Evolutionary conservation across 2,888 invertebrate species (phyloP), one percentile per base, ranked within the genome.

Genomic region (Acleris emargana): DNA sequence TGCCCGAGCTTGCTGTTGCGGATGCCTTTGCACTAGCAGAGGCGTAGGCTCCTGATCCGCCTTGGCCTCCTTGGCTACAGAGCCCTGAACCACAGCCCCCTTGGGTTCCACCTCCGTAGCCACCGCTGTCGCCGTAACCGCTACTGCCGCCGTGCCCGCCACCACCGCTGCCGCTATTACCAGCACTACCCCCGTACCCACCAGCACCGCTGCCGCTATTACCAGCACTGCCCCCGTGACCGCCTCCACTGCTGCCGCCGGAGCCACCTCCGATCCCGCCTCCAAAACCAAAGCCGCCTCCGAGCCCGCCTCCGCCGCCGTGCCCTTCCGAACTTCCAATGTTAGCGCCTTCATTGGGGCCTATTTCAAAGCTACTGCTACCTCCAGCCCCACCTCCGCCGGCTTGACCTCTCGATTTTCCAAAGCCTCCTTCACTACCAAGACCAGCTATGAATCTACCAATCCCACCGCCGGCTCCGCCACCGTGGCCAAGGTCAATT

Each of bases 11-110:
- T 1, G 87, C 81, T 3, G 80, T 78, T 0, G 84, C 85, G 11
- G 84, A 80, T 2, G 85, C 87, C 5, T 80, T 76, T 2, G 88
- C 89, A 45, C 77, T 86, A n/a, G 87, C 84, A 0, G 84, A 81
- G 0, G 83, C 59, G 22, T 51, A 50, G 9, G 54, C 80, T 47
- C 73, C 82, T 5, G 81, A 73, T 6, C 76, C 73, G 1, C 79
- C 76, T 38, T 79, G 74, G 1, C 79, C 76, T 32, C 78, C 77
- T 42, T 72, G 71, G 68, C 86, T 83, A 62, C 87, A 85, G 6
- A 61, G 62, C 11, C 71, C 69, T 5, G 67, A 66, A 42, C 69
- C 67, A 22, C 66, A 71, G 3, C 64, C 62, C 2, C 70, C 49
- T 0, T 69, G 67, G 3, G 60, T 66, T 3, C 61, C 17, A 16